Evolutionary conservation across 1,140 invertebrate species (phyloP), one percentile per base, ranked within the genome.

Genomic region (Apis cerana): DNA sequence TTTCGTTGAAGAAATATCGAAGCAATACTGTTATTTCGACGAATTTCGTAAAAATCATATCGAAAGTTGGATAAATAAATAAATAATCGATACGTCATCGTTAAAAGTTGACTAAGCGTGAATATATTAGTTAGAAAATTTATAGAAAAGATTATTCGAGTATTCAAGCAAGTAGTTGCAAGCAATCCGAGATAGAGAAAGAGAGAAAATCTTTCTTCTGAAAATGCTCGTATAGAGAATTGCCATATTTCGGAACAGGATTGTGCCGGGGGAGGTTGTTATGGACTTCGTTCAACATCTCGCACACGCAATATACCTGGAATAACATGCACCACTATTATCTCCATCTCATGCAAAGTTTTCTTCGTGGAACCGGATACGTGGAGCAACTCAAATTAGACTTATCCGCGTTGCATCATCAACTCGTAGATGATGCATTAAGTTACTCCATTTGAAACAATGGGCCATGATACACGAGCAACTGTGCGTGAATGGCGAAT

Each of bases 351-450:
- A 10, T 52, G 72, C 23, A 76, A 82, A 82, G 74, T 82, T 82
- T 82, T 82, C 80, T 82, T 82, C 80, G 72, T 76, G 64, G 80
- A 76, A 82, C 7, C 56, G 56, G 54, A 54, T 82, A 68, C 80
- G 72, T 10, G 80, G 72, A 69, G 56, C 54, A 75, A 82, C 80
- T 82, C 54, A 54, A 82, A 82, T 82, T 82, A 82, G 80, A 82
- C 80, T 76, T 76, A 82, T 76, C 80, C 80, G 74, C 27, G 48
- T 74, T 61, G 64, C 64, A 75, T 75, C 80, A 82, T 82, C 80
- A 82, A 61, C 80, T 59, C 74, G 74, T 76, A 69, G 80, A 82
- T 82, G 80, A 82, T 76, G 80, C 74, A 82, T 82, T 82, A 82
- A 82, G 80, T 82, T 82, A 59, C 64, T 69, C 56, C 80, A 68